A percentile compares a stretch with the other conserved stretches of the same genome.
Evolutionary conservation across 2,888 invertebrate species (phyloP).

Genomic region (Odontocerum albicorne): DNA sequence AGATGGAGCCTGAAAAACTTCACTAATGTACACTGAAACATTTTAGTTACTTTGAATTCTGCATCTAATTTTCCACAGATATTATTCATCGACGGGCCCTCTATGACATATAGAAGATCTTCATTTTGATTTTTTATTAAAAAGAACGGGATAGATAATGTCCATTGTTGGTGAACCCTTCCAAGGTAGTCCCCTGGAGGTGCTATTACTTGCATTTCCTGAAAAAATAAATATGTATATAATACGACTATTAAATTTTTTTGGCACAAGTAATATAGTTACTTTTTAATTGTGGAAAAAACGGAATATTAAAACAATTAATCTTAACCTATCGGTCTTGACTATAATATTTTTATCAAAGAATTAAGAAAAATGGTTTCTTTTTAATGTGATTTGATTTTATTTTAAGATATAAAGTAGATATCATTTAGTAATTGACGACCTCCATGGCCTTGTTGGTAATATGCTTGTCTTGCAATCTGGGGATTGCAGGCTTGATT

Average conservation of each 20-base stretch:
- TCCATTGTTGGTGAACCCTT: conserved; percentile 68
- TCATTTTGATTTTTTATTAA: conserved; percentile 66
- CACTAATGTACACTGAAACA: background rate
- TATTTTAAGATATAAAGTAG: too few relatives aligned
- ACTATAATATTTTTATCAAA: background rate
- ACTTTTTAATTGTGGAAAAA: too few relatives aligned
- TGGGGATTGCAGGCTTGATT: too few relatives aligned
- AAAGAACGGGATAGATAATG: conserved; percentile 67
- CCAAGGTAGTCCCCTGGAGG: conserved; percentile 73
- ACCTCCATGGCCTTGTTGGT: too few relatives aligned
- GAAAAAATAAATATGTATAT: conserved; percentile 39
- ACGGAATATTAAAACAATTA: too few relatives aligned
- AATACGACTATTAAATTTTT: too few relatives aligned
- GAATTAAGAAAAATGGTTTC: background rate
- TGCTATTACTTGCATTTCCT: conserved; percentile 71
- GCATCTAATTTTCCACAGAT: conserved; percentile 63
- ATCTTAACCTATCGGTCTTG: background rate
- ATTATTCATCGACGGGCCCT: conserved; percentile 69
- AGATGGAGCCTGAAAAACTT: too few relatives aligned
- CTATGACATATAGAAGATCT: conserved; percentile 66
- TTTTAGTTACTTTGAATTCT: conserved; percentile 58
- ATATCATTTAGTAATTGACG: too few relatives aligned
- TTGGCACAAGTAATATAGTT: too few relatives aligned
- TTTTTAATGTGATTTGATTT: too few relatives aligned
- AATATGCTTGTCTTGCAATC: too few relatives aligned